Evolutionary conservation across 2,113 vertebrate species (phyloP).

Genomic region (Trinectes maculatus): DNA sequence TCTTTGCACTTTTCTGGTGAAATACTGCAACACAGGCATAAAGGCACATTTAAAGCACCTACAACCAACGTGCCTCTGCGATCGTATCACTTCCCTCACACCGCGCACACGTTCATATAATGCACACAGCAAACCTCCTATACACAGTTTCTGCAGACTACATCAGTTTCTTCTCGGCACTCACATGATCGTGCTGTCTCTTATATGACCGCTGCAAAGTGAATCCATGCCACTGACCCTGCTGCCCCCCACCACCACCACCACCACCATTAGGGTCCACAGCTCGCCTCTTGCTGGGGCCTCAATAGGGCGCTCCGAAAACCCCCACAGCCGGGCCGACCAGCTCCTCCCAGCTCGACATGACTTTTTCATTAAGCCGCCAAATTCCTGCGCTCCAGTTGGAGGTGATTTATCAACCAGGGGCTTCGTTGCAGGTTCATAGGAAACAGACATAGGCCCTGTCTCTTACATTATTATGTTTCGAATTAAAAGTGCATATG

Average conservation of each 20-base stretch:
- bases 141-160: slow-evolving; percentile 24
- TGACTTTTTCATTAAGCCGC: slow-evolving; percentile 91
- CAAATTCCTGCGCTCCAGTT: slow-evolving; percentile 85
- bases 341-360: slow-evolving; percentile 76
- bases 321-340: slow-evolving; percentile 62
- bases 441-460: slow-evolving; percentile 80
- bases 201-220: slow-evolving; percentile 62
- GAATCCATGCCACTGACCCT: slow-evolving; percentile 62
- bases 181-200: slow-evolving; percentile 46
- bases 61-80: not conserved
- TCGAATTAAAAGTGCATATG: slow-evolving; percentile 65
- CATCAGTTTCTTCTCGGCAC: slow-evolving; percentile 25
- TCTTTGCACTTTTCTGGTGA: not conserved
- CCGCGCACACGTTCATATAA: slow-evolving; percentile 19
- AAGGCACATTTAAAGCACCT: not conserved
- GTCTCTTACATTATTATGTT: slow-evolving; percentile 81
- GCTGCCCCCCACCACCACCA: too few relatives aligned
- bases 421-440: slow-evolving; percentile 84
- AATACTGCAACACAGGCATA: not conserved
- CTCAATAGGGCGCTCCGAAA: slow-evolving; percentile 61
- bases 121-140: slow-evolving; percentile 17
- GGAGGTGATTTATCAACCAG: slow-evolving; percentile 87
- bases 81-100: slow-evolving; percentile 30
- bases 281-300: slow-evolving; percentile 69
- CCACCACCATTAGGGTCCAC: slow-evolving; percentile 42